A percentile compares a stretch with the other conserved stretches of the same genome.
These are phyloP conservation scores for Ophion slaviceki DNA, from an alignment of 2,888 invertebrate genomes.

Conservation along the genomic window DNA sequence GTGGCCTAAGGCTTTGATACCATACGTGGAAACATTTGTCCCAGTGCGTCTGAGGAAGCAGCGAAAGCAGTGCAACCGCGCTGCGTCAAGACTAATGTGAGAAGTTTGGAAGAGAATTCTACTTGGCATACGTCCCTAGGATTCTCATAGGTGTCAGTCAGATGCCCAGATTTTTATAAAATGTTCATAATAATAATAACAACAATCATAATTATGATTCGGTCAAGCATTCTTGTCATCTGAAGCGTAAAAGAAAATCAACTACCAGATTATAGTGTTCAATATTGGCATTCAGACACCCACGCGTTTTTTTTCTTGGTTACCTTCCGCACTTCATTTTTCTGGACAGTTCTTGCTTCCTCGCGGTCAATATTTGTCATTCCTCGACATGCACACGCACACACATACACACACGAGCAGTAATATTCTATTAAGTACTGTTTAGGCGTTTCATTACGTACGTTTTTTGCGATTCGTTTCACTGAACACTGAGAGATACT, in stretches of 20 bases:
- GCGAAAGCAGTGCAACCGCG: too few species aligned
- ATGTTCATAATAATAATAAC: conserved; percentile 17
- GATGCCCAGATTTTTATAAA: too few species aligned
- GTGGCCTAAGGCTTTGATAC: too few species aligned
- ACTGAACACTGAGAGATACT: conserved; percentile 67
- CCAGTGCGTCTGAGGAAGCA: too few species aligned
- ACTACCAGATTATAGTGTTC: conserved; percentile 60
- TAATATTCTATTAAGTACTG: conserved; percentile 46
- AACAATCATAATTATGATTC: conserved; percentile 37
- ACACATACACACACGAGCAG: conserved; percentile 52
- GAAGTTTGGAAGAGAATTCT: too few species aligned
- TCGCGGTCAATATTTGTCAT: conserved; percentile 20
- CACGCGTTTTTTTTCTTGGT: conserved; percentile 50
- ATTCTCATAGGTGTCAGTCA: too few species aligned
- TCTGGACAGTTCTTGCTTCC: background rate
- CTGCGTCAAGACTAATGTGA: too few species aligned
- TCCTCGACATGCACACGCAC: conserved; percentile 57
- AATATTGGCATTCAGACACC: conserved; percentile 66
- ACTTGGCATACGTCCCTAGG: too few species aligned
- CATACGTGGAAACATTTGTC: too few species aligned
- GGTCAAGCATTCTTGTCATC: conserved; percentile 40
- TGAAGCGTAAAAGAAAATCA: conserved; percentile 65
- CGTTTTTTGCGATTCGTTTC: conserved; percentile 63
- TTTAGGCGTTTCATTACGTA: conserved; percentile 66
- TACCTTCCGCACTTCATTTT: background rate